Conservation (phyloP, 2,113 vertebrate genomes). For the Perca fluviatilis region DNA sequence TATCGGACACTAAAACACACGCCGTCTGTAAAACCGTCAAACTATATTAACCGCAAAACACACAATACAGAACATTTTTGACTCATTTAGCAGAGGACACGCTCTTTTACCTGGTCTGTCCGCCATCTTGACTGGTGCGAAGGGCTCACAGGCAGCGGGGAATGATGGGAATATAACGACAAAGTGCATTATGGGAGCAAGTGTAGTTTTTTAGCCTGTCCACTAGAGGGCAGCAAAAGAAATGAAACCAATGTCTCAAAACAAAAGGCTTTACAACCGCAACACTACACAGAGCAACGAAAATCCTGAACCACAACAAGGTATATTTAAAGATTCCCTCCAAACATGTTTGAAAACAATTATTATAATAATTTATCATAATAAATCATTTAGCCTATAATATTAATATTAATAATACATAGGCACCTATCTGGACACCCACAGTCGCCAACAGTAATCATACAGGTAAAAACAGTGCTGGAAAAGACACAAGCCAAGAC, state of each 20-base stretch:
- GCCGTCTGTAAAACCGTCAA: accelerated
- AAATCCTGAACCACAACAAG: too few relatives aligned
- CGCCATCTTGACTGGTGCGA: constrained; percentile 83
- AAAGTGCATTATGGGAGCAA: constrained; percentile 66
- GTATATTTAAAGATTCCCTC: not conserved
- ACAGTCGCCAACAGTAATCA: too few relatives aligned
- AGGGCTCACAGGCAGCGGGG: constrained; percentile 39
- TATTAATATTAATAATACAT: too few relatives aligned
- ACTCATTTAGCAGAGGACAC: constrained; percentile 35
- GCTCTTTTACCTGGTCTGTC: constrained; percentile 81
- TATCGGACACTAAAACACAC: accelerated
- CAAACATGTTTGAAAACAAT: not conserved
- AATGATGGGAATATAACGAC: constrained; percentile 69
- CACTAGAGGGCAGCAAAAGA: constrained; percentile 56
- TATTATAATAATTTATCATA: too few relatives aligned
- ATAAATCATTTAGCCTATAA: too few relatives aligned
- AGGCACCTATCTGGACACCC: too few relatives aligned
- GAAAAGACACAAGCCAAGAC: too few relatives aligned
- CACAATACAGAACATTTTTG: accelerated
- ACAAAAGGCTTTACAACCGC: too few relatives aligned
- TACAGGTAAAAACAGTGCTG: too few relatives aligned
- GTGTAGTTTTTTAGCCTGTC: not conserved
- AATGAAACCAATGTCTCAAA: not conserved
- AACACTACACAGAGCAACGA: not conserved
- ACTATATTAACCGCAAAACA: not conserved